Evolutionary conservation across 2,113 vertebrate genomes (phyloP).

Genomic region (Notarius quadriscutis): DNA sequence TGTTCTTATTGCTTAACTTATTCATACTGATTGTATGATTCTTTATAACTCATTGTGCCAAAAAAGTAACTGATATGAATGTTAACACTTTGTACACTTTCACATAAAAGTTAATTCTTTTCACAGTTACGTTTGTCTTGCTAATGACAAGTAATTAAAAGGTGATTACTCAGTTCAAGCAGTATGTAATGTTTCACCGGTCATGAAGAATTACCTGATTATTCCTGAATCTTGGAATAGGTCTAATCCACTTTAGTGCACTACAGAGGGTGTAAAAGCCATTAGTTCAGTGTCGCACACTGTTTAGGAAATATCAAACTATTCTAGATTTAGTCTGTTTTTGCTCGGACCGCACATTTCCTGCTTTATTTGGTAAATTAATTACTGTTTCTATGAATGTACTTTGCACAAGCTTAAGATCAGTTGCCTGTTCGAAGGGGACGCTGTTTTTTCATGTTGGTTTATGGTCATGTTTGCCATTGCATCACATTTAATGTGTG

Average conservation of each 20-base stretch:
- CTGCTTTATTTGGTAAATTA: not conserved
- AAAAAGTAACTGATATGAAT: not conserved
- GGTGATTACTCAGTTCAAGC: too few species aligned
- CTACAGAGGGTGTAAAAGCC: not conserved
- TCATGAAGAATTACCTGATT: not conserved
- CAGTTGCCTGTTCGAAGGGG: not conserved
- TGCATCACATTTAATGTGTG: not conserved
- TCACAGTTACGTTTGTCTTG: not conserved
- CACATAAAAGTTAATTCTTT: not conserved
- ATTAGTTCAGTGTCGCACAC: not conserved
- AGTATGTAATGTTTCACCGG: not conserved
- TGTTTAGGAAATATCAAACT: not conserved
- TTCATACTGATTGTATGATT: not conserved
- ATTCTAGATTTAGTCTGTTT: not conserved
- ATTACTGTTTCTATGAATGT: not conserved
- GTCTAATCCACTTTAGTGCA: not conserved
- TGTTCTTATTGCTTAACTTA: not conserved
- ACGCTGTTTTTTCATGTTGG: not conserved
- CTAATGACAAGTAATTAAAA: not conserved
- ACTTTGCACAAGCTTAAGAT: not conserved
- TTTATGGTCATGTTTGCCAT: not conserved
- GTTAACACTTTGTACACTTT: not conserved
- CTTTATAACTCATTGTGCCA: conserved; percentile 22
- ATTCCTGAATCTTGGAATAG: not conserved
- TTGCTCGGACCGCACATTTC: not conserved